Evolutionary conservation across 2,888 invertebrate genomes (phyloP).

Genomic region (Schrankia costaestrigalis): DNA sequence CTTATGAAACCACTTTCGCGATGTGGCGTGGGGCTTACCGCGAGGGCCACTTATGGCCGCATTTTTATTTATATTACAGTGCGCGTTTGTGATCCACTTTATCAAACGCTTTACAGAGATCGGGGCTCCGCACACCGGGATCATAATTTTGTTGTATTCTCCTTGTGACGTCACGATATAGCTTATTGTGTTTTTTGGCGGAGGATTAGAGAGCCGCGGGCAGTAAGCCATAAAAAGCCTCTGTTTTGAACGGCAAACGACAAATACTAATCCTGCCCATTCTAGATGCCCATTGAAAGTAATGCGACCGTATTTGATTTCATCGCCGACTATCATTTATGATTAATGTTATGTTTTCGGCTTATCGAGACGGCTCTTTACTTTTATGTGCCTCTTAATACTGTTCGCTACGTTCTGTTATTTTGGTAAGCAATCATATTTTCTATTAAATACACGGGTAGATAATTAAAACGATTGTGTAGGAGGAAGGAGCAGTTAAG

Average conservation of each 20-base stretch:
- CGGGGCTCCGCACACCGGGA: constrained; percentile 72
- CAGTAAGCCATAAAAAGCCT: constrained; percentile 61
- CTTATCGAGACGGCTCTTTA: constrained; percentile 2
- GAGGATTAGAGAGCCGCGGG: constrained; percentile 65
- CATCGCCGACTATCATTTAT: constrained; percentile 12
- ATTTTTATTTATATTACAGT: constrained; percentile 73
- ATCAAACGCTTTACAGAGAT: constrained; percentile 75
- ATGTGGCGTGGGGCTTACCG: constrained; percentile 53
- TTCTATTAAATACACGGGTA: constrained; percentile 21
- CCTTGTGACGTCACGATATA: constrained; percentile 49
- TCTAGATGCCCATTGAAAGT: constrained; percentile 45
- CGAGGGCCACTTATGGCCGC: constrained; percentile 73
- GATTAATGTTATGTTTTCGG: constrained; percentile 12
- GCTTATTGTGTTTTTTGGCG: constrained; percentile 75
- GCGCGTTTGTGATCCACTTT: constrained; percentile 77
- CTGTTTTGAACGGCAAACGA: constrained; percentile 46
- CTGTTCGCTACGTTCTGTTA: constrained; percentile 5
- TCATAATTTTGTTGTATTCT: constrained; percentile 66
- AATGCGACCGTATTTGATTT: constrained; percentile 37
- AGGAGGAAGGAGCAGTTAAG: constrained; percentile 30
- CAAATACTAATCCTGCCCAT: constrained; percentile 50
- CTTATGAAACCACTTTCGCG: constrained; percentile 71
- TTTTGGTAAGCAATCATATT: constrained; percentile 9
- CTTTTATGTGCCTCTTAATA: not conserved
- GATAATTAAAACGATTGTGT: constrained; percentile 29